Percentiles rank a stretch among this genome's conserved stretches.
Evolutionary conservation across 2,113 vertebrate species (phyloP).

Genomic region (Thermophis baileyi): DNA sequence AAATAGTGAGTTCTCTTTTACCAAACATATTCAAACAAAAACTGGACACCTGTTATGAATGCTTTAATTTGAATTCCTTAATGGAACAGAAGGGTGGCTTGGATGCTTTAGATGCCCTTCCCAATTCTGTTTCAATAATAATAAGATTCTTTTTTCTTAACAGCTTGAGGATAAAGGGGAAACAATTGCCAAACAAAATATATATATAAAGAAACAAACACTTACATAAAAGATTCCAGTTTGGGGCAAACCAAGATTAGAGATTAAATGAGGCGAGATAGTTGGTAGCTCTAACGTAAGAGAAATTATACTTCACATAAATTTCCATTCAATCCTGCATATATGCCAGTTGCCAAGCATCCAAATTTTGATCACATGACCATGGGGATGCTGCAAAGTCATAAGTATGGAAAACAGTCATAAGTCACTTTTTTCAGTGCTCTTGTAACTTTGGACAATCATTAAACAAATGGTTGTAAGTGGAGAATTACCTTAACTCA

Average conservation of each 20-base stretch:
- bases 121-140: neutral
- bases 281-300: neutral
- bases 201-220: neutral
- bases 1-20: neutral
- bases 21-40: neutral
- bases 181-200: neutral
- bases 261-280: neutral
- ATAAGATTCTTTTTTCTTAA: neutral
- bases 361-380: neutral
- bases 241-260: neutral
- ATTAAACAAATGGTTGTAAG: neutral
- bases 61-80: neutral
- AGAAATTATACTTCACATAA: neutral
- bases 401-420: neutral
- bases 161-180: neutral
- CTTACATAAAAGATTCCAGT: neutral
- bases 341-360: neutral
- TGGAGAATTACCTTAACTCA: neutral
- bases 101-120: neutral
- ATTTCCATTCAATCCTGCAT: neutral
- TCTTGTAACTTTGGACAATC: neutral
- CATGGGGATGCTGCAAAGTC: neutral
- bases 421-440: neutral
- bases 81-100: neutral
- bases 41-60: neutral